These are phyloP conservation scores for Prorops nasuta DNA, from an alignment of 1,140 invertebrate genomes.

Conservation along the genomic window DNA sequence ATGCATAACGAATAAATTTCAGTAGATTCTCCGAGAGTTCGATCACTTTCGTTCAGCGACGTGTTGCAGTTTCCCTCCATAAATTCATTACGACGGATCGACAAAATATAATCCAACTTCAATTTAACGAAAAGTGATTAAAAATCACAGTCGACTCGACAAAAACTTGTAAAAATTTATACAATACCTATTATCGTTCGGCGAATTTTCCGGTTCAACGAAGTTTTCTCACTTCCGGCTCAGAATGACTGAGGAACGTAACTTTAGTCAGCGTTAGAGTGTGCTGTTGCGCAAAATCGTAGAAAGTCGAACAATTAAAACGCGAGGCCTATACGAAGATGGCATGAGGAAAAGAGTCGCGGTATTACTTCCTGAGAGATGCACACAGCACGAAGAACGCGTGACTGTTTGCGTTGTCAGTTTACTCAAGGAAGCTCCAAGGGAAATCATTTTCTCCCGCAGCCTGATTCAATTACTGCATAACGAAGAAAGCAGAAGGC, in stretches of 20 bases:
- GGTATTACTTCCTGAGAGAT: neutral
- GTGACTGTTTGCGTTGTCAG: neutral
- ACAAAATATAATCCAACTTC: neutral
- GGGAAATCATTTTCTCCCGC: neutral
- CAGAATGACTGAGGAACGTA: neutral
- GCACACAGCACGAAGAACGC: neutral
- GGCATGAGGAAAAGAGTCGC: neutral
- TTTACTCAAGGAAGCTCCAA: neutral
- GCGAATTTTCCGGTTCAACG: too few species aligned
- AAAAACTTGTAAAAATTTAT: neutral
- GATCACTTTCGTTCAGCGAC: neutral
- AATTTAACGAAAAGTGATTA: neutral
- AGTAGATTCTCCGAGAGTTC: too few species aligned
- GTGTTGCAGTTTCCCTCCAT: too few species aligned
- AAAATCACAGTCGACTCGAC: neutral
- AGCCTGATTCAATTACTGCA: neutral
- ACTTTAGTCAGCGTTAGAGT: neutral
- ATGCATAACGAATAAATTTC: too few species aligned
- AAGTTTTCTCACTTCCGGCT: too few species aligned
- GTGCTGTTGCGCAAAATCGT: neutral
- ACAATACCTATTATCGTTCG: too few species aligned
- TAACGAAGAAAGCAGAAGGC: too few species aligned
- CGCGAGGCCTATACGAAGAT: neutral
- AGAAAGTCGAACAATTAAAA: constrained; percentile 7
- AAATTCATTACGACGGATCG: too few species aligned